These are phyloP conservation scores for Dendrolimus kikuchii DNA, from an alignment of 1,140 invertebrate species.

Conservation along the genomic window DNA sequence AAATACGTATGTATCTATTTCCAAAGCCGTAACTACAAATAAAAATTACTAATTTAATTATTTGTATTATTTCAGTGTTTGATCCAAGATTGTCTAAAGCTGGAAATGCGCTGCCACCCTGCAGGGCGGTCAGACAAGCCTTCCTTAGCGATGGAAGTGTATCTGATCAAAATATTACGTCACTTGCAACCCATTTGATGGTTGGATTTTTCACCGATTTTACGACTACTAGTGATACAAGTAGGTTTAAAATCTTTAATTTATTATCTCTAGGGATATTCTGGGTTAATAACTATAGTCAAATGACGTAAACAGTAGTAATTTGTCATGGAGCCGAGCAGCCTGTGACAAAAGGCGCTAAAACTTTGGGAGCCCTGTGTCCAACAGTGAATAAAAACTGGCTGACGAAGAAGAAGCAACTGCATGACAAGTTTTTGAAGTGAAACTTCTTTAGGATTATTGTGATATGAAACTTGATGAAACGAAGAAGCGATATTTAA, in stretches of 20 bases:
- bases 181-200: constrained; percentile 6
- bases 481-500: too few species aligned
- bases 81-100: constrained; percentile 23
- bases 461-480: too few species aligned
- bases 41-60: background rate
- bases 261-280: background rate
- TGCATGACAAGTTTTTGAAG: too few species aligned
- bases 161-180: constrained; percentile 10
- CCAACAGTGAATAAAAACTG: too few species aligned
- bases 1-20: too few species aligned
- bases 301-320: too few species aligned
- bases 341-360: too few species aligned
- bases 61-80: constrained; percentile 18
- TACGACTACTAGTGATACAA: constrained; percentile 13
- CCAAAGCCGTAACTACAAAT: background rate
- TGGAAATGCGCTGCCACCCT: constrained; percentile 19
- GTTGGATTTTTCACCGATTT: constrained; percentile 14
- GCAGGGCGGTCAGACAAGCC: background rate
- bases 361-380: too few species aligned
- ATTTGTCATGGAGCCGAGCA: too few species aligned
- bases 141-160: constrained; percentile 12
- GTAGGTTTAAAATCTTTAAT: constrained; percentile 5
- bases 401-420: too few species aligned
- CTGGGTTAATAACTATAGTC: too few species aligned
- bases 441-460: too few species aligned